A percentile compares a stretch with the other conserved stretches of the same genome.
Conservation (phyloP, 2,888 invertebrate genomes). For the Terebella lapidaria region DNA sequence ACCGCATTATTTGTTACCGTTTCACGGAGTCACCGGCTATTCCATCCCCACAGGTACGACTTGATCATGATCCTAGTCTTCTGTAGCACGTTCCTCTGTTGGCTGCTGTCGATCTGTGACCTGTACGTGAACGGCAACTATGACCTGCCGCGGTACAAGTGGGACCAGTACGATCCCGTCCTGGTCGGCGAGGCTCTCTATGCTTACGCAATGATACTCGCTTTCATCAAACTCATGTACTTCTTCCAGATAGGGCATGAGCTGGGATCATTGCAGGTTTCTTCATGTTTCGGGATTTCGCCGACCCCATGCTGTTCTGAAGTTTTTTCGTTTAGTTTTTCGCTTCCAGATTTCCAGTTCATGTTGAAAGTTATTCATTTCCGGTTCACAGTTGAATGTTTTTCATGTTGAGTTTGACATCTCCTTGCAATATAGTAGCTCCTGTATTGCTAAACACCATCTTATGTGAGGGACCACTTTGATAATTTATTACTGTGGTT, state of each 20-base stretch:
- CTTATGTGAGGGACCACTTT: no score
- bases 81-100: slow-evolving; percentile 71
- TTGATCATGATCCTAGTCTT: slow-evolving; percentile 66
- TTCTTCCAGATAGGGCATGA: slow-evolving; percentile 63
- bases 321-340: background rate
- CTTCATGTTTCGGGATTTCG: background rate
- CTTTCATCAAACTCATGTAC: slow-evolving; percentile 63
- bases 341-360: background rate
- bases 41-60: slow-evolving; percentile 57
- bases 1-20: no score
- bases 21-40: no score
- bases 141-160: slow-evolving; percentile 62
- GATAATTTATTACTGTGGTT: no score
- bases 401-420: background rate
- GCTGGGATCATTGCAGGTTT: slow-evolving; percentile 61
- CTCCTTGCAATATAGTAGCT: no score
- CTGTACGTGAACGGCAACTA: slow-evolving; percentile 44
- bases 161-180: slow-evolving; percentile 64
- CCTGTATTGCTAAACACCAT: no score
- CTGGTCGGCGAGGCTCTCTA: slow-evolving; percentile 66
- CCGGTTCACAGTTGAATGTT: background rate
- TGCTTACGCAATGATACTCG: slow-evolving; percentile 65
- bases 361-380: background rate
- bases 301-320: background rate
- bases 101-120: slow-evolving; percentile 62